These are phyloP conservation scores for Hemicentrotus pulcherrimus DNA, from an alignment of 35 echinoderm and acorn worm genomes.

Conservation along the genomic window DNA sequence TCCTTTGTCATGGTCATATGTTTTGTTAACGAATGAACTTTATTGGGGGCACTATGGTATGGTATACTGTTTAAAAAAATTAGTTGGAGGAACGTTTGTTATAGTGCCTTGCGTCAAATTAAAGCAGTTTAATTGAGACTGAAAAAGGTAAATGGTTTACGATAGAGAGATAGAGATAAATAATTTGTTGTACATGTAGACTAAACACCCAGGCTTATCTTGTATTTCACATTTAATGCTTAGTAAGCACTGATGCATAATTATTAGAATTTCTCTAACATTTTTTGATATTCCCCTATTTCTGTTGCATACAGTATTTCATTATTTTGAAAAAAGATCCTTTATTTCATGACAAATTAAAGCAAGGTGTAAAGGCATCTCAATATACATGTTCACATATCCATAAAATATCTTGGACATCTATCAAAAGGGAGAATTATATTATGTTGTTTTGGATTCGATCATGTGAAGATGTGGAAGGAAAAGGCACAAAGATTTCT, in stretches of 20 bases:
- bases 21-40: neutral
- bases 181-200: no score
- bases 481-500: neutral
- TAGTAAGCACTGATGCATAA: no score
- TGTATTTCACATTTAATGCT: no score
- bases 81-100: no score
- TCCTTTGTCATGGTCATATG: neutral
- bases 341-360: neutral
- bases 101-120: no score
- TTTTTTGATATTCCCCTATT: neutral
- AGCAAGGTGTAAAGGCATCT: neutral
- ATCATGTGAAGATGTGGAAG: neutral
- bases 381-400: neutral
- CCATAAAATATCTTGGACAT: neutral
- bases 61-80: neutral
- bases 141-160: no score
- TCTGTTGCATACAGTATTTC: neutral
- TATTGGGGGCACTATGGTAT: neutral
- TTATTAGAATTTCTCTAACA: neutral
- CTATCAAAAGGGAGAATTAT: neutral
- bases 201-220: no score
- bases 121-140: no score
- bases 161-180: no score
- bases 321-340: neutral
- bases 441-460: neutral